Conservation (phyloP, 1,140 invertebrate species). For the Meloidogyne exigua region DNA sequence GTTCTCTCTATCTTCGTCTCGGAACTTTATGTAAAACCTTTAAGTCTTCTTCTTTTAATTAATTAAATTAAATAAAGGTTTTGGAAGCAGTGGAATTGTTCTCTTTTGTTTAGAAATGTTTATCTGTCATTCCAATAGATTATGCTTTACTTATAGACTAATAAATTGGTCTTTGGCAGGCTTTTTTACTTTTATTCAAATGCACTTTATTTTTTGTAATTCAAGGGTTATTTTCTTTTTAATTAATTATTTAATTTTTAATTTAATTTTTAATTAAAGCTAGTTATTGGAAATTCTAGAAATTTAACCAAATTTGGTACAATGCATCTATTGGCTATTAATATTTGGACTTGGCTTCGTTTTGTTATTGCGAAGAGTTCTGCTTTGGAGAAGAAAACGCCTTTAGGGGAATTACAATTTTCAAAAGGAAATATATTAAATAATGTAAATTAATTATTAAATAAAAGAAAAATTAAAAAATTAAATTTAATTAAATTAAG, state of each 20-base stretch:
- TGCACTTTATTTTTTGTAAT: slow-evolving; percentile 64
- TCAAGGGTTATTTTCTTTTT: slow-evolving; percentile 53
- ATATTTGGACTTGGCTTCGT: slow-evolving; percentile 62
- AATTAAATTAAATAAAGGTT: slow-evolving; percentile 52
- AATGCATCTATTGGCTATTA: slow-evolving; percentile 62
- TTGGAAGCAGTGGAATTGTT: slow-evolving; percentile 60
- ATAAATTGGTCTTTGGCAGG: slow-evolving; percentile 55
- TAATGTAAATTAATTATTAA: neutral
- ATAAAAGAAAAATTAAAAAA: no score
- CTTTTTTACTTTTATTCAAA: slow-evolving; percentile 62
- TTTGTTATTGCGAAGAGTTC: slow-evolving; percentile 59
- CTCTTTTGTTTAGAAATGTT: slow-evolving; percentile 62
- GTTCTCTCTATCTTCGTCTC: slow-evolving; percentile 22
- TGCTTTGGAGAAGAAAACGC: slow-evolving; percentile 24
- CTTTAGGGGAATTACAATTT: neutral
- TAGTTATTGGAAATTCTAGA: slow-evolving; percentile 52
- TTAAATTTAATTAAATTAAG: no score
- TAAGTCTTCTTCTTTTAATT: neutral
- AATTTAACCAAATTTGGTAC: slow-evolving; percentile 60
- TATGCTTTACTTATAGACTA: slow-evolving; percentile 48
- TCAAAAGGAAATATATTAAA: neutral
- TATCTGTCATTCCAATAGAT: slow-evolving; percentile 48
- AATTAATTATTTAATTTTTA: slow-evolving; percentile 10
- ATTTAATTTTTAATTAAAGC: slow-evolving; percentile 35
- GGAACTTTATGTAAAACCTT: slow-evolving; percentile 18